Base-by-base conservation (phyloP, 2,113 vertebrate genomes). In the Cichladusa arquata region DNA sequence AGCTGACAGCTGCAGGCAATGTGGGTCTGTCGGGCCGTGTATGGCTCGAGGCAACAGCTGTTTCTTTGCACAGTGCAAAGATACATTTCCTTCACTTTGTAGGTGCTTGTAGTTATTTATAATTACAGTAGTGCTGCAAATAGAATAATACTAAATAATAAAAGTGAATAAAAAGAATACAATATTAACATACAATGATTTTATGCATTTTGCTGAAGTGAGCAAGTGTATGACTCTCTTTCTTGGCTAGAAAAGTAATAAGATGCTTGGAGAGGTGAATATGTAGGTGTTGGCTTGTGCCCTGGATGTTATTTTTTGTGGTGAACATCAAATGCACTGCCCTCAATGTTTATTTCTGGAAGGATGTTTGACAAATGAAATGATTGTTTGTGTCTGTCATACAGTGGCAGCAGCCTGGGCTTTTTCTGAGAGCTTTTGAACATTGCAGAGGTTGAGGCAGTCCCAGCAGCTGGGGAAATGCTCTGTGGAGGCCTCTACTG, bases 331-430 rank as follows among this genome's bases (percentile, higher is more conserved):
- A 64, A 57, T 64, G 23, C 16, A 33, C 17, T 7, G 8, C 36
- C 10, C 15, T 18, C 19, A 8, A 0, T 20, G 23, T 61, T 64
- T 51, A 6, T 24, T 64, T 65, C 4, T 40, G 44, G 25, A 45
- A 64, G 40, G 8, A 1, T 45, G 8, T 2, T 40, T 34, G 15
- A 34, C 56, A 79, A 19, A 50, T 6, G 20, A 40, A 81, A 33
- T 29, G 5, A 5, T 31, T 29, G 7, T 54, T 69, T 1, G 0
- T 65, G 50, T 56, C 50, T 3, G 1, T 67, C 5, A 8, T 25
- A 47, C 8, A 4, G 26, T 31, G 24, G 7, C 15, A 60, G 8
- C 23, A 69, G 12, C 56, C 40, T 42, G 36, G 11, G 36, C 36
- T 45, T 29, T 6, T 64, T 69, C 60, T 42, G 56, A 40, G 58